Evolutionary conservation across 2,888 invertebrate genomes (phyloP).

Genomic region (Acanthosepion esculentum): DNA sequence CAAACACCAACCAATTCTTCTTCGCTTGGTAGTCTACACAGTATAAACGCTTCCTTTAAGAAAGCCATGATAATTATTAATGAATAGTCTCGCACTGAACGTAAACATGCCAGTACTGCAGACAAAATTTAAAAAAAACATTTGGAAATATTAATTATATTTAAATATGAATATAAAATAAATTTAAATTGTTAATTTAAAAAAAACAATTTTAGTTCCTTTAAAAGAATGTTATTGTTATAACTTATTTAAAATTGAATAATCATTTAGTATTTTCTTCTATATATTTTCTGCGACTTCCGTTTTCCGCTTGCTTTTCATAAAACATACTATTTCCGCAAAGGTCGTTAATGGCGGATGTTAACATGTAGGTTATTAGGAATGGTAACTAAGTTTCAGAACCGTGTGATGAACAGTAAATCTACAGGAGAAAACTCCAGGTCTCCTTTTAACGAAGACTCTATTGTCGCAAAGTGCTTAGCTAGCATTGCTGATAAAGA

Average conservation of each 20-base stretch:
- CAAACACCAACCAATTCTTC: slow-evolving; percentile 46
- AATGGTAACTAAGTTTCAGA: slow-evolving; percentile 37
- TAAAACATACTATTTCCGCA: slow-evolving; percentile 37
- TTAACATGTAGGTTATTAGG: slow-evolving; percentile 40
- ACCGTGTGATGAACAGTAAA: slow-evolving; percentile 44
- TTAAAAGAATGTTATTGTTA: neutral
- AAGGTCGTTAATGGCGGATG: slow-evolving; percentile 47
- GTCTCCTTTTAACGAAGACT: neutral
- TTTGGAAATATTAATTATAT: neutral
- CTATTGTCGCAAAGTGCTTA: neutral
- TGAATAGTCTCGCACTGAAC: neutral
- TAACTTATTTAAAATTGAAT: slow-evolving; percentile 2
- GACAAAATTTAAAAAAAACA: neutral
- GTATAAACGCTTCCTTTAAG: slow-evolving; percentile 35
- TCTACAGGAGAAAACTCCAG: slow-evolving; percentile 33
- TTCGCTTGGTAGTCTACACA: slow-evolving; percentile 39
- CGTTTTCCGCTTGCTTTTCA: neutral
- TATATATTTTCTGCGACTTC: neutral
- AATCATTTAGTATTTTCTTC: neutral
- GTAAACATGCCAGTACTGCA: neutral
- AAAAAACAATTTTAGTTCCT: neutral
- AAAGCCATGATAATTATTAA: neutral
- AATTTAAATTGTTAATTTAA: neutral
- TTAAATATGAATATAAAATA: neutral
- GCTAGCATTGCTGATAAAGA: neutral